Percentiles rank a stretch among this genome's conserved stretches.
These are phyloP conservation scores for Thaumetopoea pityocampa DNA, from an alignment of 1,140 invertebrate species.

Conservation along the genomic window DNA sequence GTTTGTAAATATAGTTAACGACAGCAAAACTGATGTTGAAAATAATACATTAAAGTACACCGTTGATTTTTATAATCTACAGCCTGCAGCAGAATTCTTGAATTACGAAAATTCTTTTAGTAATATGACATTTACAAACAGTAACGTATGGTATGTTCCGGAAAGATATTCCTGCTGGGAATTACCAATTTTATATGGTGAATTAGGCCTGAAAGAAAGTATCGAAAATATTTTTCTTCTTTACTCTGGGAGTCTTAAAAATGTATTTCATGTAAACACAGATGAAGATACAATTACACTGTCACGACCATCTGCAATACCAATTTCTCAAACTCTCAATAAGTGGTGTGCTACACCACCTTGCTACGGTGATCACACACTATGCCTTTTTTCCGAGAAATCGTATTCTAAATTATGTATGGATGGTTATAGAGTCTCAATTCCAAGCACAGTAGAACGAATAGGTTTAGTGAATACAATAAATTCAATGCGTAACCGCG, in stretches of 20 bases:
- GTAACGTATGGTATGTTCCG: slow-evolving; percentile 47
- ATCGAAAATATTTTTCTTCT: slow-evolving; percentile 42
- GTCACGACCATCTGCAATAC: slow-evolving; percentile 6
- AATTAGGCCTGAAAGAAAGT: slow-evolving; percentile 28
- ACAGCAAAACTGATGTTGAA: not conserved
- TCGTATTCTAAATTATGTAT: slow-evolving; percentile 39
- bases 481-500: slow-evolving; percentile 58
- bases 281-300: slow-evolving; percentile 3
- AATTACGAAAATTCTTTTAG: slow-evolving; percentile 6
- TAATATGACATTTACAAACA: slow-evolving; percentile 9
- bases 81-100: slow-evolving; percentile 31
- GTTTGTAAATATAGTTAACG: no score
- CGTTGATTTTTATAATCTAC: slow-evolving; percentile 43
- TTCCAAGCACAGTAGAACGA: slow-evolving; percentile 36
- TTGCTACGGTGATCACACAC: slow-evolving; percentile 61
- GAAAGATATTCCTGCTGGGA: slow-evolving; percentile 57
- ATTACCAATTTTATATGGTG: slow-evolving; percentile 47
- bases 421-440: slow-evolving; percentile 32
- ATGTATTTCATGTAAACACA: slow-evolving; percentile 39
- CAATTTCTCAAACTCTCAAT: slow-evolving; percentile 28
- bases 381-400: slow-evolving; percentile 46
- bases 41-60: slow-evolving; percentile 3
- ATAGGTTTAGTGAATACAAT: slow-evolving; percentile 47
- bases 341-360: slow-evolving; percentile 56
- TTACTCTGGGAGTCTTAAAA: slow-evolving; percentile 32